Evolutionary conservation across 2,888 invertebrate species (phyloP), one percentile per base, ranked within the genome.

Genomic region (Leptothorax acervorum): DNA sequence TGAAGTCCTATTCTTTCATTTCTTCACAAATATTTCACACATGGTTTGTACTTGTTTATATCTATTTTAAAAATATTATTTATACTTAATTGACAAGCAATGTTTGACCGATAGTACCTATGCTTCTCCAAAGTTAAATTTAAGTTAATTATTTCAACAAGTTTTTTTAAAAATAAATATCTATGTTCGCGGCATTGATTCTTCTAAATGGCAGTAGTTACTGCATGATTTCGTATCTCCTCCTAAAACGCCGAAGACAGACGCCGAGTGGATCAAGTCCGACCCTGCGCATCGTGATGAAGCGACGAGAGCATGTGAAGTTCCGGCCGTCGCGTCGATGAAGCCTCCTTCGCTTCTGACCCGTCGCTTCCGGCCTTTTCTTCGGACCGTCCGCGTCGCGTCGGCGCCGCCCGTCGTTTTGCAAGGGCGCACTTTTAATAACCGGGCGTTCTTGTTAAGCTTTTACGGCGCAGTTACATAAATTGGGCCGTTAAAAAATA

Each of bases 401-500:
- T 1, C 11, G 12, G 6, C 15, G 11, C 11, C 63, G 18, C n/a
- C 15, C 39, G 63, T 51, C 53, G n/a, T 53, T 66, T 66, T 42
- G 28, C 53, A 76, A 42, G n/a, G 1, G 15, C 28, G 45, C 12
- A 11, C 76, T 68, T 78, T 78, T 78, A 78, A 78, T 78, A 78
- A 78, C 68, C 53, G 42, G 9, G 53, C 57, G 9, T 55, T 78
- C 76, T 78, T 68, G 76, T 78, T 78, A 55, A 78, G n/a, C 39
- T 78, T 78, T 78, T 78, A 78, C 68, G 42, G 31, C 68, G 76
- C 53, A 55, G 42, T 68, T 78, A 78, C 55, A 68, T 68, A 78
- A 53, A 78, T 78, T 78, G 68, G 8, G 15, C 42, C 18, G 55
- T 68, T 65, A 76, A 78, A 66, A 53, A 76, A 76, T 76, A 68